Evolutionary conservation across 2,113 vertebrate species (phyloP), one percentile per base, ranked within the genome.

Genomic region (Megalops atlanticus): DNA sequence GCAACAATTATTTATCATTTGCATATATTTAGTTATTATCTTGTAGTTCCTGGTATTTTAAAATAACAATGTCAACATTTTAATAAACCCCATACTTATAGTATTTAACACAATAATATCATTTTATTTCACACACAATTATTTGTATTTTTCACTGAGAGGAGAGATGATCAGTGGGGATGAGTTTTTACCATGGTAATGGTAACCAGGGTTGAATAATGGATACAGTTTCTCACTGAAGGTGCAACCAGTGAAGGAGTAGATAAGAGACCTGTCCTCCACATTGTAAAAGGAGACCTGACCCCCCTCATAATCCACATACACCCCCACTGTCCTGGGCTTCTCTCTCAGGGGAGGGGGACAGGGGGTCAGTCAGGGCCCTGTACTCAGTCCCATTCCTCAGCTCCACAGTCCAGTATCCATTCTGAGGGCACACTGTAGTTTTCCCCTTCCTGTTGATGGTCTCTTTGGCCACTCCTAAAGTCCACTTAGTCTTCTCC

Each of bases 171-270:
- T 58, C 52, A 58, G 52, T 11, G 52, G 4, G 14, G 7, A 5
- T 58, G 52, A 14, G 18, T 58, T 58, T 24, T 58, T 58, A n/a
- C n/a, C n/a, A n/a, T n/a, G n/a, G n/a, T n/a, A n/a, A 82, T n/a
- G n/a, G n/a, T n/a, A 88, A 54, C 93, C 92, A 11, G 92, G 91
- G 76, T 92, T 93, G 35, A 94, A 91, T 82, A 91, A 87, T 4
- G 90, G 91, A 82, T 92, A 89, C 33, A 92, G 71, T 41, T 78
- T 75, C 10, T 90, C 88, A 0, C 80, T 88, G 80, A 94, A 92
- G 6, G 1, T 21, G 76, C 52, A 77, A 6, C 76, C 76, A 49
- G 80, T 88, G 15, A 91, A 94, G 21, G 92, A 91, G 27, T 90
- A 93, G 27, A 93, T 89, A 84, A 89, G 90, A 5, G 83, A 52